Conservation (phyloP, 2,113 vertebrate species). For the Morone chrysops region DNA sequence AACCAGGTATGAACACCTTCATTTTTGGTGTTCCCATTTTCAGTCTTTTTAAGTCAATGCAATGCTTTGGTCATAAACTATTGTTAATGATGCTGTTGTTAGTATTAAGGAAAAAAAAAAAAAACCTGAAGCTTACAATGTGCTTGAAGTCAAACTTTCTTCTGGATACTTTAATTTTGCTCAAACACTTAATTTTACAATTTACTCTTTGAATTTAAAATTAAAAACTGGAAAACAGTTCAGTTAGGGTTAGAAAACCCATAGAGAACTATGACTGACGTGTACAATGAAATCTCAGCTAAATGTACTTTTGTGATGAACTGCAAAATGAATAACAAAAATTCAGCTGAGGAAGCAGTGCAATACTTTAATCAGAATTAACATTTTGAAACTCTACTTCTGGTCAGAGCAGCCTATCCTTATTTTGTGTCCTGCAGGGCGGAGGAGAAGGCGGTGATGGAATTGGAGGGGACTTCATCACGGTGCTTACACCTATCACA, state of each 20-base stretch:
- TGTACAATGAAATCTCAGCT: background rate
- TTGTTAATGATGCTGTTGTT: background rate
- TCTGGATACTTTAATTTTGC: background rate
- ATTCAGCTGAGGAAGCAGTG: conserved; percentile 22
- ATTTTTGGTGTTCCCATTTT: background rate
- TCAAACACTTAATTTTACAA: background rate
- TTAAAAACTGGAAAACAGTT: background rate
- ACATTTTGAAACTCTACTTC: conserved; percentile 31
- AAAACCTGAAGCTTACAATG: too few relatives aligned
- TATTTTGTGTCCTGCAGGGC: conserved; percentile 51
- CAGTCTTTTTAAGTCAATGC: background rate
- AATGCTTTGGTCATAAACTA: background rate
- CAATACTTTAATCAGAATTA: conserved; percentile 20
- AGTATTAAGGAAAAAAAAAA: background rate
- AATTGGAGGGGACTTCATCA: conserved; percentile 67
- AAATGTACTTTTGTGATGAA: background rate
- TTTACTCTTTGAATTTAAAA: background rate
- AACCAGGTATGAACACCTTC: too few relatives aligned
- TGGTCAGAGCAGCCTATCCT: conserved; percentile 43
- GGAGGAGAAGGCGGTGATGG: conserved; percentile 56
- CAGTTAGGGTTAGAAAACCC: background rate
- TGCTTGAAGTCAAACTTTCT: background rate
- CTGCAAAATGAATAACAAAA: background rate
- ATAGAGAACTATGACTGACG: background rate
- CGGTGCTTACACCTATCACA: conserved; percentile 63